Evolutionary conservation across 1,140 invertebrate genomes (phyloP).

Genomic region (Lineus longissimus): DNA sequence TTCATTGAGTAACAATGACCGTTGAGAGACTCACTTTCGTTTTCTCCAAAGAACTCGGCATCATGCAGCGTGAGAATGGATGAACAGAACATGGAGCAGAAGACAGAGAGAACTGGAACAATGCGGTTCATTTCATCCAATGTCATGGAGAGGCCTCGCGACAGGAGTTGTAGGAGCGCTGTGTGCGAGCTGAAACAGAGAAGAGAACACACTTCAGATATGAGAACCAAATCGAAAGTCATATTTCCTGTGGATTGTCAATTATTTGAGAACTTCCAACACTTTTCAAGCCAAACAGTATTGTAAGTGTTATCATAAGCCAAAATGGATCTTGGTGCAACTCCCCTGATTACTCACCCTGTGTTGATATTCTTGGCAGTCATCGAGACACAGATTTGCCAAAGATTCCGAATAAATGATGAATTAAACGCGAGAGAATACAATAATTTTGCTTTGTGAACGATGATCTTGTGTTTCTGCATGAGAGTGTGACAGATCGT

Average conservation of each 20-base stretch:
- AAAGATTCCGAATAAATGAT: constrained; percentile 74
- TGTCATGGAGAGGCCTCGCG: constrained; percentile 64
- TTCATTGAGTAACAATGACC: too few species aligned
- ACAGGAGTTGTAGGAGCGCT: constrained; percentile 68
- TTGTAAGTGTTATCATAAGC: too few species aligned
- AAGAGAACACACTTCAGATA: background rate
- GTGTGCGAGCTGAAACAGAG: constrained; percentile 51
- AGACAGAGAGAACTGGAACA: constrained; percentile 74
- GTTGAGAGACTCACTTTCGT: constrained; percentile 23
- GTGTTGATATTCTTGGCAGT: constrained; percentile 61
- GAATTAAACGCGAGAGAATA: constrained; percentile 83
- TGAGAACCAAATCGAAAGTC: too few species aligned
- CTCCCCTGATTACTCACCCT: too few species aligned
- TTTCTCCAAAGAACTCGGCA: constrained; percentile 68
- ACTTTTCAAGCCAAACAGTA: too few species aligned
- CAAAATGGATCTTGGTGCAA: too few species aligned
- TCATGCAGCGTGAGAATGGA: constrained; percentile 83
- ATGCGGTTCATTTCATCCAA: constrained; percentile 68
- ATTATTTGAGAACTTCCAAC: too few species aligned
- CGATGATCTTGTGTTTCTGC: constrained; percentile 68
- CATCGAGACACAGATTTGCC: constrained; percentile 60
- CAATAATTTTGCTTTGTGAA: constrained; percentile 77
- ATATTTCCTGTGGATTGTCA: too few species aligned
- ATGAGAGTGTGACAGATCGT: constrained; percentile 75
- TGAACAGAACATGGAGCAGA: constrained; percentile 79